Percentiles rank a stretch among this genome's conserved stretches.
These are phyloP conservation scores for Rhinopithecus roxellana DNA, from an alignment of 2,113 vertebrate species.

Conservation along the genomic window DNA sequence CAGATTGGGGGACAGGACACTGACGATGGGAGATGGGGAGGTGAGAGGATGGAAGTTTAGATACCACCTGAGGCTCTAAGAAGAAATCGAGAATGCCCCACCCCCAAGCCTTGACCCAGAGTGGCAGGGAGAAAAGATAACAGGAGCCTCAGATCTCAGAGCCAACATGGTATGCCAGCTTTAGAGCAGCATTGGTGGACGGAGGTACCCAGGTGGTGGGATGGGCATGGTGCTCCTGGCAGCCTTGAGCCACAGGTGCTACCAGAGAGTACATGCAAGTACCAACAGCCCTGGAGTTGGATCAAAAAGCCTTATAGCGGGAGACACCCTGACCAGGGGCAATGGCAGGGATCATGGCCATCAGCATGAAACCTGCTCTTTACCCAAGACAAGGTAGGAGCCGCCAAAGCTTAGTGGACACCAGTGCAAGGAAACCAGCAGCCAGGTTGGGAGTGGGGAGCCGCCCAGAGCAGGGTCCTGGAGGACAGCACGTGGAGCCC, in stretches of 20 bases:
- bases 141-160: background rate
- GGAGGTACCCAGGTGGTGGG: background rate
- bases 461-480: background rate
- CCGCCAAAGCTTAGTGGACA: background rate
- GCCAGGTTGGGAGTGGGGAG: no score
- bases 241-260: background rate
- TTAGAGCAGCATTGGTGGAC: background rate
- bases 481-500: background rate
- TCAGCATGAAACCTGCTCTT: background rate
- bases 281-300: background rate
- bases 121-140: no score
- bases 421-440: background rate
- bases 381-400: background rate
- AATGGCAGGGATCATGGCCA: background rate
- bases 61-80: background rate
- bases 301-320: background rate
- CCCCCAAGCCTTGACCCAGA: background rate
- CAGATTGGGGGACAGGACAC: background rate
- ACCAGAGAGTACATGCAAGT: background rate
- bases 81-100: background rate
- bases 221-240: background rate
- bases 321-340: no score
- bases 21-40: background rate
- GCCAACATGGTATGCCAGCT: background rate
- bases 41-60: background rate